phyloP scores from a whole-genome alignment of 2,797 vertebrate genomes.

The Eremophila alpestris region DNA sequence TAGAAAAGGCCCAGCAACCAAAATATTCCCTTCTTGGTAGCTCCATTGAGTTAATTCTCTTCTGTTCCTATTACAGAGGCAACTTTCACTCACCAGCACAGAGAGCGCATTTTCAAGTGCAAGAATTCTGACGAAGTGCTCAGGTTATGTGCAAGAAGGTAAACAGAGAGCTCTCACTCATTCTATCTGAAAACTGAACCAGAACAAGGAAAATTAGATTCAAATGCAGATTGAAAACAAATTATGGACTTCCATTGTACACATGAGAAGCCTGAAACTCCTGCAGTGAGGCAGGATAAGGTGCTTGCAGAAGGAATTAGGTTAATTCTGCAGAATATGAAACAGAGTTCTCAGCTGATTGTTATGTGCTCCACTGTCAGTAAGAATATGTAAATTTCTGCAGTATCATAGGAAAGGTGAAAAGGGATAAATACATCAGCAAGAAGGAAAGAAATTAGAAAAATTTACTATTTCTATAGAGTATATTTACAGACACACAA shows the following conservation, averaged over 20 bases:
- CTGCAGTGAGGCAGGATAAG: not conserved
- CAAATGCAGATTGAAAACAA: not conserved
- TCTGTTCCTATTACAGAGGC: not conserved
- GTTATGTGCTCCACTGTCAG: not conserved
- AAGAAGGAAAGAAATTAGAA: not conserved
- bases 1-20: not conserved
- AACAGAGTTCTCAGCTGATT: not conserved
- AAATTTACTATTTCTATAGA: not conserved
- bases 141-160: not conserved
- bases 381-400: not conserved
- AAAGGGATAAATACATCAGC: not conserved
- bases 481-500: not conserved
- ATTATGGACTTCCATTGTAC: not conserved
- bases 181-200: not conserved
- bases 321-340: not conserved
- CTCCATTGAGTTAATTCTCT: not conserved
- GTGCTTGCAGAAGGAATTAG: not conserved
- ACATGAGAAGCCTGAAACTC: not conserved
- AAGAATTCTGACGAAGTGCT: not conserved
- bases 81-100: not conserved
- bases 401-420: not conserved
- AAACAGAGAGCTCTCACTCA: not conserved
- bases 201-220: not conserved
- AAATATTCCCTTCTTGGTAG: not conserved
- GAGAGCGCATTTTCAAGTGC: fast-evolving